phyloP scores from a whole-genome alignment of 2,797 vertebrate species.

The Carapus acus region DNA sequence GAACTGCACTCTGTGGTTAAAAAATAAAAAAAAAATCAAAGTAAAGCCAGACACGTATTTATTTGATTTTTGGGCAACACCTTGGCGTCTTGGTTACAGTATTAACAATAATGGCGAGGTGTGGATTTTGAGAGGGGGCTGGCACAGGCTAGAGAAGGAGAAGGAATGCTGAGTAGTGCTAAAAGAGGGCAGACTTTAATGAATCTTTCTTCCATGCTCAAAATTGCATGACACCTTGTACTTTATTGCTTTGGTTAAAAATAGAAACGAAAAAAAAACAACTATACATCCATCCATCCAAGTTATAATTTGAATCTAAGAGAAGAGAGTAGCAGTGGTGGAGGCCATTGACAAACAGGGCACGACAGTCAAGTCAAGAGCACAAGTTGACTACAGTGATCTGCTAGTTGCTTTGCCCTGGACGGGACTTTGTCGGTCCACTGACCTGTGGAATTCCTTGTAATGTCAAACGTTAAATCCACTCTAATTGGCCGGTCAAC shows the following conservation, averaged over 20 bases:
- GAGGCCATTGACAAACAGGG: conserved; percentile 15
- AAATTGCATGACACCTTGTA: not conserved
- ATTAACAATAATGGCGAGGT: conserved; percentile 14
- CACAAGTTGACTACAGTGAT: too few relatives aligned
- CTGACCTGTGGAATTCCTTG: conserved; percentile 53
- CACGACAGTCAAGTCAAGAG: too few relatives aligned
- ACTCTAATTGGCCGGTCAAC: conserved; percentile 60
- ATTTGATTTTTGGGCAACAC: conserved; percentile 30
- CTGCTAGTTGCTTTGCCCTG: conserved; percentile 22
- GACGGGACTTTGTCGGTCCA: conserved; percentile 17
- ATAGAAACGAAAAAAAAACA: not conserved
- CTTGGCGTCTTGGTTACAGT: conserved; percentile 10
- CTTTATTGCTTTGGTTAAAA: too few relatives aligned
- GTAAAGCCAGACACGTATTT: conserved; percentile 21
- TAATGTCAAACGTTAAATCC: conserved; percentile 64
- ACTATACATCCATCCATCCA: too few relatives aligned
- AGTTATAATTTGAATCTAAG: too few relatives aligned
- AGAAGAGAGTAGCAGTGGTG: not conserved
- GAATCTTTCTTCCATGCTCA: conserved; percentile 19
- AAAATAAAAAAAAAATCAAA: conserved; percentile 17
- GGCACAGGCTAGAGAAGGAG: conserved; percentile 28
- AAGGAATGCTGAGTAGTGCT: conserved; percentile 32
- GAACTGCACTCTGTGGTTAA: conserved; percentile 21
- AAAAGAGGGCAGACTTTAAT: conserved; percentile 42
- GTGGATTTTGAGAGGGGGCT: conserved; percentile 19